Evolutionary conservation across 2,888 invertebrate genomes (phyloP), one percentile per base, ranked within the genome.

Genomic region (Drosophila rubida): DNA sequence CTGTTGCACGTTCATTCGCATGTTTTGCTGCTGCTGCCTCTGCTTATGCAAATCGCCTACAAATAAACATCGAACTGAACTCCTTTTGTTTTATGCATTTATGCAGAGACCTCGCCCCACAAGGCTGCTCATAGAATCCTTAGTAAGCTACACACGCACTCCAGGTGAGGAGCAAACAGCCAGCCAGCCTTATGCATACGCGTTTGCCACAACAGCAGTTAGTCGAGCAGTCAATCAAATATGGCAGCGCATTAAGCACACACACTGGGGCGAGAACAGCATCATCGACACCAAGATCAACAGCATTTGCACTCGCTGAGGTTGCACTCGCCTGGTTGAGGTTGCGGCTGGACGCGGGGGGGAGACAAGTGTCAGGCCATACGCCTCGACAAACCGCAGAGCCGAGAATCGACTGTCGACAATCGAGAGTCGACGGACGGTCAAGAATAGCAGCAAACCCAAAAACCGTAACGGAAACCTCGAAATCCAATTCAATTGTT

Each of bases 141-240:
- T 30, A 19, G n/a, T 30, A 30, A 4, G 4, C 35, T 35, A 1
- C 13, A 6, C 4, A n/a, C 32, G 7, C 35, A 30, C 16, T 16
- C 2, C 1, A 8, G 13, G 13, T 9, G 22, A 14, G 42, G 42
- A 42, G 30, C 30, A 32, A n/a, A 11, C 41, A 62, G 48, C 59
- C 41, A 62, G 48, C 59, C 61, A 13, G 13, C 42, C 8, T 16
- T 32, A 27, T 32, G n/a, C 3, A 27, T 16, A 25, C 2, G 14
- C 55, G 45, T 30, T 39, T 69, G 53, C 60, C 48, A 58, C 81
- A 60, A 32, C 25, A 41, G 8, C 44, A 68, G 64, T 80, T 73
- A 60, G 62, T 64, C 48, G 63, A 64, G 74, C 64, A 80, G 78
- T 80, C 83, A 86, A 80, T 82, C 80, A 79, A 73, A 79, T 45